Evolutionary conservation across 1,140 invertebrate genomes (phyloP).

Genomic region (Diachasmimorpha longicaudata): DNA sequence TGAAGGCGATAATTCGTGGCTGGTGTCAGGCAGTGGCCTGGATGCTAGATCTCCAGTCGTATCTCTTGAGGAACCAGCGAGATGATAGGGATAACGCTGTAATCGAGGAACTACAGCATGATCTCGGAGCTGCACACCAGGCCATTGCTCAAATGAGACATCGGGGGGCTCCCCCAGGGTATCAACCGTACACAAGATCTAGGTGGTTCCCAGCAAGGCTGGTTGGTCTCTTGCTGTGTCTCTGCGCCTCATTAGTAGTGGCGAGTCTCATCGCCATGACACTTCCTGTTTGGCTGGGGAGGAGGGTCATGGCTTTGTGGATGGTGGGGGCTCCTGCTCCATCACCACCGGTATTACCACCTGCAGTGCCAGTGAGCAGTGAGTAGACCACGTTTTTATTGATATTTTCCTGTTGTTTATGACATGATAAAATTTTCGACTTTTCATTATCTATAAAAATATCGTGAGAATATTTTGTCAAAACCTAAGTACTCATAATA

Average conservation of each 20-base stretch:
- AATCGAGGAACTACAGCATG: slow-evolving; percentile 61
- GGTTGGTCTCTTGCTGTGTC: slow-evolving; percentile 76
- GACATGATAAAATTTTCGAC: neutral
- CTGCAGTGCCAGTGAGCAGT: slow-evolving; percentile 45
- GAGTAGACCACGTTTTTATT: slow-evolving; percentile 28
- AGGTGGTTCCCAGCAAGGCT: slow-evolving; percentile 82
- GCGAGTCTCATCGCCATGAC: slow-evolving; percentile 84
- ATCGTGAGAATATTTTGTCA: no score
- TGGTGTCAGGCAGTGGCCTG: slow-evolving; percentile 92
- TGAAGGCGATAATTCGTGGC: slow-evolving; percentile 83
- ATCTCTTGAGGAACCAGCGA: slow-evolving; percentile 76
- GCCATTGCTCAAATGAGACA: slow-evolving; percentile 70
- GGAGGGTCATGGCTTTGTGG: slow-evolving; percentile 87
- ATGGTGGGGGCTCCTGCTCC: slow-evolving; percentile 66
- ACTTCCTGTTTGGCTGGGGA: slow-evolving; percentile 88
- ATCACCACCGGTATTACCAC: slow-evolving; percentile 52
- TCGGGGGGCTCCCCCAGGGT: slow-evolving; percentile 78
- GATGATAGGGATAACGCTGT: slow-evolving; percentile 58
- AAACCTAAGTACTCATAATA: no score
- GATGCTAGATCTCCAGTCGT: slow-evolving; percentile 86
- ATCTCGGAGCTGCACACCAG: slow-evolving; percentile 82
- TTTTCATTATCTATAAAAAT: no score
- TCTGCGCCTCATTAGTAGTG: slow-evolving; percentile 84
- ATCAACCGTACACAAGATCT: slow-evolving; percentile 88
- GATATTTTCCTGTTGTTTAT: neutral